These are phyloP conservation scores for Ceratosolen fusciceps DNA, from an alignment of 1,140 invertebrate genomes.

Conservation along the genomic window DNA sequence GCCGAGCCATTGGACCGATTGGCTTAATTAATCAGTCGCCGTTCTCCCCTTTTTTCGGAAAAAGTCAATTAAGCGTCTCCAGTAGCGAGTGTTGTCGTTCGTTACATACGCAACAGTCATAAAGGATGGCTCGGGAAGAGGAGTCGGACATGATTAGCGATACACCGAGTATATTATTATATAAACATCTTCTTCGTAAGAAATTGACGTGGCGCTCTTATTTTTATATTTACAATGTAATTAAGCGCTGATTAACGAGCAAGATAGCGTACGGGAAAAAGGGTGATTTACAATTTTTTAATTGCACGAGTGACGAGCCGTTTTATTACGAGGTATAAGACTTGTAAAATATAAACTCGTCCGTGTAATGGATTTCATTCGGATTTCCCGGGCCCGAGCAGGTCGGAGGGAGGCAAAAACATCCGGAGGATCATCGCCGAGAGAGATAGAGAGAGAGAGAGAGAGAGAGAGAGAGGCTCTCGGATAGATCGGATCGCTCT, in stretches of 20 bases:
- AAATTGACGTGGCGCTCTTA: neutral
- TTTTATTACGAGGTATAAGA: neutral
- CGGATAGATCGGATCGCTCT: neutral
- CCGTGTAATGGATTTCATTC: neutral
- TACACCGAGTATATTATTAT: neutral
- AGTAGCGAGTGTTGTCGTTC: neutral
- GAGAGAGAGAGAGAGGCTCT: neutral
- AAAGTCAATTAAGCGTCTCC: neutral
- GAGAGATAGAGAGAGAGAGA: no score
- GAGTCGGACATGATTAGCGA: neutral
- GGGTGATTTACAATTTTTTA: neutral
- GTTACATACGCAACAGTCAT: neutral
- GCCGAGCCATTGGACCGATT: neutral
- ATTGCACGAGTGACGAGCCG: neutral
- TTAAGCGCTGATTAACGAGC: neutral
- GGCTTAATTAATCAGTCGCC: neutral
- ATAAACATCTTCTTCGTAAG: neutral
- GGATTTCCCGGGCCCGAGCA: neutral
- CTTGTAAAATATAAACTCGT: neutral
- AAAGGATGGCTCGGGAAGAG: neutral
- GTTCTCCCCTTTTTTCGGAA: neutral
- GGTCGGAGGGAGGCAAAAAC: neutral
- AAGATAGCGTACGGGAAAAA: neutral
- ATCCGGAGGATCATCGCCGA: neutral
- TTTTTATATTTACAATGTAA: constrained; percentile 1